These are phyloP conservation scores for Melanerpes aurifrons DNA, from an alignment of 2,113 vertebrate genomes.

Conservation along the genomic window DNA sequence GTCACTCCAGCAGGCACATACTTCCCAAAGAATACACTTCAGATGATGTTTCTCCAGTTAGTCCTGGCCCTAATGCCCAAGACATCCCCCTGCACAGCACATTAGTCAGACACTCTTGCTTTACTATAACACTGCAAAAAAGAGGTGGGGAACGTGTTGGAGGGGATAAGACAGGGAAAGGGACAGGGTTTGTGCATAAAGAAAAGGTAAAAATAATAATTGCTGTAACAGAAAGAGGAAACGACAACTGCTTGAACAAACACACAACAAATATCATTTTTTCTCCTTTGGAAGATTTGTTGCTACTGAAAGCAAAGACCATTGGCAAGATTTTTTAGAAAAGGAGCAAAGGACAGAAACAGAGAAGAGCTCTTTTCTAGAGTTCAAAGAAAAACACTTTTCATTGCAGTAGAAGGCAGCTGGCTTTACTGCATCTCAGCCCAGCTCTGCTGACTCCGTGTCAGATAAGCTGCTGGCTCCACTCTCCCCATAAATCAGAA, in stretches of 20 bases:
- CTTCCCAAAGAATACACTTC: not conserved
- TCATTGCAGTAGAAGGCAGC: slow-evolving; percentile 6
- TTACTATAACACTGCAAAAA: not conserved
- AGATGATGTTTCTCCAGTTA: not conserved
- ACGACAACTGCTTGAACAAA: not conserved
- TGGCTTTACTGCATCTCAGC: not conserved
- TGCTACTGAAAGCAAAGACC: not conserved
- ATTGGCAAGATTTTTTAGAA: not conserved
- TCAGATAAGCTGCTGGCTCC: slow-evolving; percentile 45
- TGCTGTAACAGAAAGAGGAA: not conserved
- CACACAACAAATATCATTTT: not conserved
- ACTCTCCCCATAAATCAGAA: not conserved
- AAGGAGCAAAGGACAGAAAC: not conserved
- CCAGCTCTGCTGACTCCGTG: not conserved
- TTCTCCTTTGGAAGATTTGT: not conserved
- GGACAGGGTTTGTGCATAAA: not conserved
- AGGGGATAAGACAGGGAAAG: not conserved
- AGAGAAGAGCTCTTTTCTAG: not conserved
- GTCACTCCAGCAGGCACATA: not conserved
- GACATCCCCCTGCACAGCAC: not conserved
- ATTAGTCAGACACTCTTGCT: not conserved
- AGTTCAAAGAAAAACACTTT: not conserved
- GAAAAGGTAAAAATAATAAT: not conserved
- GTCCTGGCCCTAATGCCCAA: not conserved
- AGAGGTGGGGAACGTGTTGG: not conserved